Base-by-base conservation (phyloP, 2,888 invertebrate genomes). In the Rhodophaea formosa region DNA sequence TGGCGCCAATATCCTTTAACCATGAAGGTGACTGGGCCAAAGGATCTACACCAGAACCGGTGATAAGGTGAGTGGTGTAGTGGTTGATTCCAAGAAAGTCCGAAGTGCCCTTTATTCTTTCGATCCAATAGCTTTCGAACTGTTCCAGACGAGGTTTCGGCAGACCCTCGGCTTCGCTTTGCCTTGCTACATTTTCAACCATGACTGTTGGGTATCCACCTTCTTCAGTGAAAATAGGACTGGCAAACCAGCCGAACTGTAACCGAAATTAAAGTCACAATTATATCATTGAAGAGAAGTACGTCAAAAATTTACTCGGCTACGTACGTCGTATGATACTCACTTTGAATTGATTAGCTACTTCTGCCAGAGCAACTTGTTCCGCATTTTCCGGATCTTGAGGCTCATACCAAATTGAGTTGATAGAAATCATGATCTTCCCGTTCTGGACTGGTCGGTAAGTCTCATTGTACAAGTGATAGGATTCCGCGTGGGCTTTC, bases 401-500 rank as follows among this genome's bases (percentile, higher is more conserved):
- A 15, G 92, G 91, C 63, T 91, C 90, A 62, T 92, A 92, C 90
- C 90, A 92, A 58, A 92, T 92, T n/a, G 91, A 86, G 65, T 92
- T 92, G 58, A 92, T 88, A 12, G 92, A 91, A 66, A 92, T 91
- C 91, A 92, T 91, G 58, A 92, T 88, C 60, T 78, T 84, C 12
- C 94, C 94, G 59, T 92, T 85, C 72, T 94, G 94, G 1, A 63
- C 69, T 0, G 85, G 66, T 59, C 92, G 88, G 78, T 93, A 95
- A n/a, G 92, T 88, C 7, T 91, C 80, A 53, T 94, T 88, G 73
- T 95, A 95, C 23, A 94, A 74, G 58, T 93, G 92, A 78, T 93
- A 96, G 0, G 93, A 92, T 68, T 90, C 93, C 1, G 94, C 94
- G 70, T 96, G 96, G 0, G 95, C 93, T 66, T 93, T 90, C 10